These are phyloP conservation scores for Miniopterus natalensis DNA, from an alignment of 2,113 vertebrate species.

Conservation along the genomic window DNA sequence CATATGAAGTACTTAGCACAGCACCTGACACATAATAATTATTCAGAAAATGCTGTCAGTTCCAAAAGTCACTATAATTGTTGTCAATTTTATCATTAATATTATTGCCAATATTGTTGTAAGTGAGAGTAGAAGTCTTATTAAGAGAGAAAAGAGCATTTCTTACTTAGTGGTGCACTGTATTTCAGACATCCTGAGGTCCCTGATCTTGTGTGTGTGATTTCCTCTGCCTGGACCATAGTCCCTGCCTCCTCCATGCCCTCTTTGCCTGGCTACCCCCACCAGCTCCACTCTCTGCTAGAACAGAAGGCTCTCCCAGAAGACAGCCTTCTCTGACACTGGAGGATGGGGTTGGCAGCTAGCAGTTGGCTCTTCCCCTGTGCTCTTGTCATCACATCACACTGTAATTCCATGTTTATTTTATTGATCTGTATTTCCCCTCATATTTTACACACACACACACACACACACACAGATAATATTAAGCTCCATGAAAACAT, in stretches of 20 bases:
- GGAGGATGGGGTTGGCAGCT: neutral
- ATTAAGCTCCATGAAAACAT: constrained; percentile 16
- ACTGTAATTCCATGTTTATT: neutral
- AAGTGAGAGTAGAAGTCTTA: neutral
- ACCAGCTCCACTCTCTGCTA: neutral
- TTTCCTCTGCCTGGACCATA: neutral
- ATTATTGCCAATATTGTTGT: neutral
- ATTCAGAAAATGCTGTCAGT: neutral
- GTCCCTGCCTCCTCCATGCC: neutral
- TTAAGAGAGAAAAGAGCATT: neutral
- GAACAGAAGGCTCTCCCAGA: neutral
- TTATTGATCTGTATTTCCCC: neutral
- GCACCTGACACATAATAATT: neutral
- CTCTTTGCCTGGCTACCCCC: neutral
- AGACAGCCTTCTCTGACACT: neutral
- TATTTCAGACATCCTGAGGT: neutral
- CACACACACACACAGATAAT: neutral
- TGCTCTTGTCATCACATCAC: neutral
- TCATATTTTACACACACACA: neutral
- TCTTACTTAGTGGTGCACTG: neutral
- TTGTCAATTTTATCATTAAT: neutral
- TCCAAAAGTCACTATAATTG: neutral
- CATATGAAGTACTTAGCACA: neutral
- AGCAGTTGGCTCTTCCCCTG: neutral
- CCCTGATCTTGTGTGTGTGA: neutral